Evolutionary conservation across 2,113 vertebrate genomes (phyloP).

Genomic region (Dendrocopos noguchii): DNA sequence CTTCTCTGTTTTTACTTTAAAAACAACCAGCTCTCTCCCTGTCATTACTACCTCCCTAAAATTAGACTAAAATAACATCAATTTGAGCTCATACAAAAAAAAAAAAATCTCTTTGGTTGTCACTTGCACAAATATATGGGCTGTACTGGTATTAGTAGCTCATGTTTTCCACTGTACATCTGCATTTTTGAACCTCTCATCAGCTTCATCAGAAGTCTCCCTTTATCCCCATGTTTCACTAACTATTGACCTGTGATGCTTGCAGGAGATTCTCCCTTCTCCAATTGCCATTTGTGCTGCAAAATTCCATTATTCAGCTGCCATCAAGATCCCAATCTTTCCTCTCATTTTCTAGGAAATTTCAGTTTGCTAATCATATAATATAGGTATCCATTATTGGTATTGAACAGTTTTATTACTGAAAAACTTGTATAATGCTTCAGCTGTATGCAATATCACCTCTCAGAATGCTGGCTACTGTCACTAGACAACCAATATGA

Average conservation of each 20-base stretch:
- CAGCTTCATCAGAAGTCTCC: not conserved
- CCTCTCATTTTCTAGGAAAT: not conserved
- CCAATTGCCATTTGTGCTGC: not conserved
- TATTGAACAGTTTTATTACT: constrained; percentile 24
- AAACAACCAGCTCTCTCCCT: not conserved
- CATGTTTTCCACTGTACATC: not conserved
- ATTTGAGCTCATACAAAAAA: not conserved
- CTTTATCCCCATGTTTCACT: not conserved
- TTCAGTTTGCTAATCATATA: not conserved
- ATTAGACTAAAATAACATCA: not conserved
- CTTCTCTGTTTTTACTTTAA: not conserved
- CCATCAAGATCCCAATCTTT: not conserved
- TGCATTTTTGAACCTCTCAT: not conserved
- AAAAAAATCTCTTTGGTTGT: not conserved
- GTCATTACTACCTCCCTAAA: not conserved
- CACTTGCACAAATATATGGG: not conserved
- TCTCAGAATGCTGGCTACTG: constrained; percentile 29
- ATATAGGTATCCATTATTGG: not conserved
- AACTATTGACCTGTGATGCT: not conserved
- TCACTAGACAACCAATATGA: not conserved
- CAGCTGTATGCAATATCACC: not conserved
- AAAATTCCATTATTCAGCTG: constrained; percentile 20
- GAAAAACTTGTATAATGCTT: not conserved
- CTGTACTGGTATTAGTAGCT: not conserved
- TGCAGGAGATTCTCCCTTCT: not conserved